Percentiles rank a stretch among this genome's conserved stretches.
These are phyloP conservation scores for Lutraria rhynchaena DNA, from an alignment of 1,140 invertebrate species.

Conservation along the genomic window DNA sequence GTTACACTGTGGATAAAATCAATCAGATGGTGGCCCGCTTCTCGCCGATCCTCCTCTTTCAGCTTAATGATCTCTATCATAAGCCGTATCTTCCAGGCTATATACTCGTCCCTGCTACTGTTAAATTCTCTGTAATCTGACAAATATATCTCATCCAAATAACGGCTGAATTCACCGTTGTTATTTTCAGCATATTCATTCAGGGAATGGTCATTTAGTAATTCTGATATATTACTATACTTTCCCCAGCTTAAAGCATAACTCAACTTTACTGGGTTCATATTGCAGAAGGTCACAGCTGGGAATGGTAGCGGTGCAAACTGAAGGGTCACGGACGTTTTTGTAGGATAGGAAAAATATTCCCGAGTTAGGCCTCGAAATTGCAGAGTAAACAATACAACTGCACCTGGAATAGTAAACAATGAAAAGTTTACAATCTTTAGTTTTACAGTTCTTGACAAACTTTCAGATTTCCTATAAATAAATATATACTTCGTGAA, in stretches of 20 bases:
- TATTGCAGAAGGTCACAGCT: conserved; percentile 32
- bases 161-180: not conserved
- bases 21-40: not conserved
- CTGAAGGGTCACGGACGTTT: not conserved
- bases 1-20: not conserved
- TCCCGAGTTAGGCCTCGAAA: no score
- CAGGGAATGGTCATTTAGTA: no score
- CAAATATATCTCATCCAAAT: no score
- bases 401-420: no score
- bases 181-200: not conserved
- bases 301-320: not conserved
- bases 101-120: not conserved
- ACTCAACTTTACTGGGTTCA: conserved; percentile 21
- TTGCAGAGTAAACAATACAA: no score
- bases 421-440: no score
- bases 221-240: not conserved
- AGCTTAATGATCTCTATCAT: not conserved
- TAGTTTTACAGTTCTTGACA: no score
- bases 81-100: conserved; percentile 2
- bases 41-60: not conserved
- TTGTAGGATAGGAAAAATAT: conserved; percentile 25
- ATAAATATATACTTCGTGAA: no score
- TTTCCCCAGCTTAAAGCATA: not conserved
- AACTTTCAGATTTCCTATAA: no score
- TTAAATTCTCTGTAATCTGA: not conserved